Evolutionary conservation across 30 jellyfish, hydroid and myxozoan species (phyloP).

Genomic region (Rhopilema esculentum): DNA sequence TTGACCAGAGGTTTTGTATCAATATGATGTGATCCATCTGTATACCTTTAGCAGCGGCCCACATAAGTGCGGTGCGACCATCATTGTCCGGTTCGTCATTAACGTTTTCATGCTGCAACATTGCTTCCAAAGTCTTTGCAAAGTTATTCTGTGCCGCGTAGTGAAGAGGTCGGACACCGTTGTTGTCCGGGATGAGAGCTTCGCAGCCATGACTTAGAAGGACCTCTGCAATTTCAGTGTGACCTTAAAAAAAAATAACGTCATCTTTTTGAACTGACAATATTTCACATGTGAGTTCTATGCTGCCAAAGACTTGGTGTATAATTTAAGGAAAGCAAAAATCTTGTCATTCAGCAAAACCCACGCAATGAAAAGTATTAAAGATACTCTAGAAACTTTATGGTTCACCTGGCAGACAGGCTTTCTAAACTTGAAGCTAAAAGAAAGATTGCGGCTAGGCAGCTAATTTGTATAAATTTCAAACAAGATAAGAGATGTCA

Average conservation of each 20-base stretch:
- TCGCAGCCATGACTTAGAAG: slow-evolving; percentile 89
- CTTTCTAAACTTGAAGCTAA: no score
- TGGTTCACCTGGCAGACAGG: no score
- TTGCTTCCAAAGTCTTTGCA: slow-evolving; percentile 73
- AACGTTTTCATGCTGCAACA: slow-evolving; percentile 80
- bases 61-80: slow-evolving; percentile 92
- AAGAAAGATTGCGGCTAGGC: no score
- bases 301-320: no score
- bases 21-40: background rate
- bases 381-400: no score
- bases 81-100: slow-evolving; percentile 89
- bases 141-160: slow-evolving; percentile 95
- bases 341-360: no score
- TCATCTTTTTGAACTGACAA: background rate
- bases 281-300: no score
- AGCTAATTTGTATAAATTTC: no score
- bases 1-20: no score
- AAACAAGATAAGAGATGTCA: no score
- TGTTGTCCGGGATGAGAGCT: slow-evolving; percentile 77
- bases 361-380: no score
- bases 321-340: no score
- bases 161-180: slow-evolving; percentile 95
- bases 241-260: slow-evolving; percentile 43
- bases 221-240: slow-evolving; percentile 73
- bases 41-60: slow-evolving; percentile 99